Evolutionary conservation across 2,797 vertebrate species (phyloP), one percentile per base, ranked within the genome.

Genomic region (Alosa sapidissima): DNA sequence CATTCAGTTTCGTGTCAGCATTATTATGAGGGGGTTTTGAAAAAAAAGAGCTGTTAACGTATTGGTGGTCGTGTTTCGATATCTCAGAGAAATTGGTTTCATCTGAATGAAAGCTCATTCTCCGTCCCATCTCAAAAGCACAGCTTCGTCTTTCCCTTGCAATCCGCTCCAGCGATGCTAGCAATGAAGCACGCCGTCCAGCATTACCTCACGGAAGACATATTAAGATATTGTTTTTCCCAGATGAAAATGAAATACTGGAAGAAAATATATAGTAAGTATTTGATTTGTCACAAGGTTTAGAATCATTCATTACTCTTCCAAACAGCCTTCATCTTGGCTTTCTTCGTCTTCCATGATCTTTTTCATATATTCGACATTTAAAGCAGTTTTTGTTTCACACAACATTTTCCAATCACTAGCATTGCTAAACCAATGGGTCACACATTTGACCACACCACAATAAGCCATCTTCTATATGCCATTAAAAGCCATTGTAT

Each of bases 41-140:
- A 75, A 33, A 19, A 75, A 75, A 75, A 41, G 41, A 75, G 68
- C 68, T 75, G 68, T 75, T 75, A 75, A 75, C 68, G 68, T 75
- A 75, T 33, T 75, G 68, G 68, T 75, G 68, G 33, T 75, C 36
- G 68, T 75, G 68, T 75, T 41, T 75, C 33, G 33, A 33, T 75
- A 75, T 75, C 33, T 75, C 68, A 36, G 68, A 36, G 68, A 75
- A 75, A 75, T 75, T 36, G 68, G 68, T 75, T 75, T 75, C 68
- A 75, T 75, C 68, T 72, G 65, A 72, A 36, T 72, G 65, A 33
- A 72, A 72, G 33, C 65, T 72, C 65, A 72, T 72, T 36, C 33
- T 45, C 68, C 13, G 68, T 41, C 41, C 33, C 68, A 75, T 75
- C 68, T 75, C 68, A 75, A 75, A 14, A 75, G 68, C 68, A 75